Evolutionary conservation across 1,140 invertebrate species (phyloP), one percentile per base, ranked within the genome.

Genomic region (Oedothorax gibbosus): DNA sequence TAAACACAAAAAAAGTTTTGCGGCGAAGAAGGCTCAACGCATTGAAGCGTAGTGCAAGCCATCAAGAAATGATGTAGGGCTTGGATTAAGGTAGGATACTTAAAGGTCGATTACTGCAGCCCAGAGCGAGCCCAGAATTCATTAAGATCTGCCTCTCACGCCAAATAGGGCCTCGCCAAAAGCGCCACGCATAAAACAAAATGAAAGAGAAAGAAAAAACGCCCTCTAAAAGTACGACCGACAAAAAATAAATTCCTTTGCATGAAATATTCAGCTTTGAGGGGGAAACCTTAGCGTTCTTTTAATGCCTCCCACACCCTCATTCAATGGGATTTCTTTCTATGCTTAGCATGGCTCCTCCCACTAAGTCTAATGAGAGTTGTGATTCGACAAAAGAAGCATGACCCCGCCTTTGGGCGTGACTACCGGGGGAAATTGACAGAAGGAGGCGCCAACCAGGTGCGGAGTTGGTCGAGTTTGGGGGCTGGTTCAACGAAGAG

Each of bases 291-390:
- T 60, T n/a, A 50, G 66, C 76, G 80, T 82, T 82, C 80, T 82
- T 82, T 82, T 69, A 82, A 53, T 82, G n/a, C 80, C 80, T 82
- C 80, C 80, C 80, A 82, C 80, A 82, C 80, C 69, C 80, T 64
- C 68, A 53, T 49, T 64, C 57, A 77, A 64, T 60, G 51, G 53
- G 49, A 69, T n/a, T 64, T 82, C 69, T 73, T 73, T 82, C 57
- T 73, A 69, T 82, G 49, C 69, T 82, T 82, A 82, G 69, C 80
- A 82, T 82, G 80, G 54, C 69, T 69, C 64, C 80, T 49, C 80
- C 80, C 69, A 82, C 80, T 57, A 21, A 62, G 8, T 10, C 69
- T 51, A 62, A 62, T 65, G 50, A 73, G 54, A 18, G 68, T n/a
- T 50, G 68, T 68, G 73, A 82, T 82, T 72, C 69, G 79, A 72